A percentile compares a stretch with the other conserved stretches of the same genome.
These are phyloP conservation scores for Caenorhabditis sp. DNA, from an alignment of 2,888 invertebrate genomes.

Conservation along the genomic window DNA sequence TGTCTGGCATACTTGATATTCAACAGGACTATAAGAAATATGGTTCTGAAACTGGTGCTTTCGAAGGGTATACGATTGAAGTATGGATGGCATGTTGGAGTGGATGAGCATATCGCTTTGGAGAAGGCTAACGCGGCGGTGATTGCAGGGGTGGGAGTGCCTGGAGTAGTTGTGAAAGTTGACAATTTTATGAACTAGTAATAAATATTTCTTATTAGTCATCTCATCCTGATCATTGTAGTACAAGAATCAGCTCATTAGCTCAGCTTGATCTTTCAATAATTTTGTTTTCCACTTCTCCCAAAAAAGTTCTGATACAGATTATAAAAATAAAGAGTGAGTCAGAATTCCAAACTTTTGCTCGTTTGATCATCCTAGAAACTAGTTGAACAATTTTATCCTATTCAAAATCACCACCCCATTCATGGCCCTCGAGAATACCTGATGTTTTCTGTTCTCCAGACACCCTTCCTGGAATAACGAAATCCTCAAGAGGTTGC, in stretches of 20 bases:
- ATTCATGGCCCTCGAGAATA: not conserved
- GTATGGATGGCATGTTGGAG: not conserved
- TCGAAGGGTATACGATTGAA: not conserved
- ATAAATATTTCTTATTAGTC: no score
- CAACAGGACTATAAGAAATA: slow-evolving; percentile 18
- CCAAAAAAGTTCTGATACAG: no score
- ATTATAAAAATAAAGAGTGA: no score
- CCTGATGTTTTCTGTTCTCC: not conserved
- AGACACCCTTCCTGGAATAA: not conserved
- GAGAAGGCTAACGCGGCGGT: not conserved
- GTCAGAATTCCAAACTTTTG: not conserved
- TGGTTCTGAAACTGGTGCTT: slow-evolving; percentile 9
- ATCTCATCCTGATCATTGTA: no score
- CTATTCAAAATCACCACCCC: not conserved
- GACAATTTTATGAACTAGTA: slow-evolving; percentile 3
- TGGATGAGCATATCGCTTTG: slow-evolving; percentile 9
- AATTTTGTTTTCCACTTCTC: no score
- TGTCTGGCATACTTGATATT: slow-evolving; percentile 2
- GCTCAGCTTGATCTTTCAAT: no score
- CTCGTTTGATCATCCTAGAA: not conserved
- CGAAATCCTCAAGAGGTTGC: no score
- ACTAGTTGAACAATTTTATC: not conserved
- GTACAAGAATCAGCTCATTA: no score
- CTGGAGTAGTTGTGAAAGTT: slow-evolving; percentile 3
- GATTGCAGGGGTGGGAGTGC: not conserved